Base-by-base conservation (phyloP, 2,113 vertebrate genomes). In the Hippopotamus amphibius region DNA sequence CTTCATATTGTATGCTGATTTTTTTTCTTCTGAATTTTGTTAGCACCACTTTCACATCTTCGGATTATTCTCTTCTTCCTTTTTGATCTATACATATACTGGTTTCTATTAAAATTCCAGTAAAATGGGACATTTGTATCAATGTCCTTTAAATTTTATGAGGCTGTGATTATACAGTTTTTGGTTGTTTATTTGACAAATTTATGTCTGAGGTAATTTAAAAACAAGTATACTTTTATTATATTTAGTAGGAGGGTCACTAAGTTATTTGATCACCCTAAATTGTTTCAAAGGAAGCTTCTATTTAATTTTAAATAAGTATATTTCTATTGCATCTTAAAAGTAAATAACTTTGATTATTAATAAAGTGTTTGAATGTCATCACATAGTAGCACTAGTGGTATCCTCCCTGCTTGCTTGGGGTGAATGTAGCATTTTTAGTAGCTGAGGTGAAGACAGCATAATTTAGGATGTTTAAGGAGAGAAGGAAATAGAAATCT, bases 191-290 rank as follows among this genome's bases (percentile, higher is more conserved):
- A 57, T 69, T 74, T 92, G 84, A 57, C 69, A 92, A 88, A 61
- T 97, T 95, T 95, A 77, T 55, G 77, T 90, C 61, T 96, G 50
- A 61, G n/a, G 68, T 92, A 76, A 92, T 86, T 90, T 80, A 48
- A 94, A 96, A 97, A 90, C 55, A 97, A 86, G 50, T 96, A 80
- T 17, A 30, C 84, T 95, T 97, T 97, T 89, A 96, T 82, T 96
- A 93, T 84, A 77, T 93, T 88, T 90, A 91, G 14, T 93, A 94
- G 95, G 17, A 59, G n/a, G 71, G 43, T 1, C 37, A 93, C 93
- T 96, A 91, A 94, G 80, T 77, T 92, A 92, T 92, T 68, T 96
- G 63, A 68, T 46, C 61, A 87, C 90, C n/a, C 24, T 84, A 94
- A 66, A 92, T 84, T 96, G 21, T 82, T 24, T 88, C 81, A 94